phyloP scores from a whole-genome alignment of 1,140 invertebrate species.

The Patella vulgata region DNA sequence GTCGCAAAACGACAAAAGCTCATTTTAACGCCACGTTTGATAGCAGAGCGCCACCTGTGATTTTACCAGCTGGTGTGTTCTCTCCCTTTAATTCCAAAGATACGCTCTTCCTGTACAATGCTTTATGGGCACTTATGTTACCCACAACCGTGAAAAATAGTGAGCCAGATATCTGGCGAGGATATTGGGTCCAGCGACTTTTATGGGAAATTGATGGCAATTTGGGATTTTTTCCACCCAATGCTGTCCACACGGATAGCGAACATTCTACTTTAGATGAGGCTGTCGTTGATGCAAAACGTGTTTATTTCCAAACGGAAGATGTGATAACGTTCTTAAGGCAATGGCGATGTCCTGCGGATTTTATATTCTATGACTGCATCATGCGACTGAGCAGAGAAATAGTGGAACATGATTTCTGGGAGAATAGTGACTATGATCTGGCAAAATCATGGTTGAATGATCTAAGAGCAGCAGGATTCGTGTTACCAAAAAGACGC shows the following conservation, averaged over 20 bases:
- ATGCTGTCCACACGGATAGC: constrained; percentile 39
- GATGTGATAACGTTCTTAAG: constrained; percentile 36
- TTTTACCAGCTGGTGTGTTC: constrained; percentile 48
- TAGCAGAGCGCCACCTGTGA: constrained; percentile 32
- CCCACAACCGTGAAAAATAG: constrained; percentile 52
- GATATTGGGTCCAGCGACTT: constrained; percentile 56
- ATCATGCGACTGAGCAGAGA: constrained; percentile 24
- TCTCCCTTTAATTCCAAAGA: constrained; percentile 60
- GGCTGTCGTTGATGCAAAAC: constrained; percentile 35
- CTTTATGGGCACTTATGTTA: constrained; percentile 57
- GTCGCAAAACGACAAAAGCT: constrained; percentile 28
- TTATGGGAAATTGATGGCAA: no score
- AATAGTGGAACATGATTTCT: constrained; percentile 33
- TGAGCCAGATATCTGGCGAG: constrained; percentile 57
- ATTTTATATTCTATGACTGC: constrained; percentile 34
- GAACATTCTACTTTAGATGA: constrained; percentile 42
- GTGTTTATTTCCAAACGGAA: constrained; percentile 39
- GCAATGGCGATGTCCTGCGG: constrained; percentile 37
- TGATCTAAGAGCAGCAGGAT: constrained; percentile 36
- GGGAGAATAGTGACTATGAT: constrained; percentile 23
- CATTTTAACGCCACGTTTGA: constrained; percentile 44
- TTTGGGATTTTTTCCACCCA: constrained; percentile 48
- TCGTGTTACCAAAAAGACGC: constrained; percentile 16
- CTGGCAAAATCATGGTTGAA: constrained; percentile 37
- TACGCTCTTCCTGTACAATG: constrained; percentile 52